Percentiles rank a stretch among this genome's conserved stretches.
Conservation (phyloP, 2,888 invertebrate species). For the Caenorhabditis uteleia region DNA sequence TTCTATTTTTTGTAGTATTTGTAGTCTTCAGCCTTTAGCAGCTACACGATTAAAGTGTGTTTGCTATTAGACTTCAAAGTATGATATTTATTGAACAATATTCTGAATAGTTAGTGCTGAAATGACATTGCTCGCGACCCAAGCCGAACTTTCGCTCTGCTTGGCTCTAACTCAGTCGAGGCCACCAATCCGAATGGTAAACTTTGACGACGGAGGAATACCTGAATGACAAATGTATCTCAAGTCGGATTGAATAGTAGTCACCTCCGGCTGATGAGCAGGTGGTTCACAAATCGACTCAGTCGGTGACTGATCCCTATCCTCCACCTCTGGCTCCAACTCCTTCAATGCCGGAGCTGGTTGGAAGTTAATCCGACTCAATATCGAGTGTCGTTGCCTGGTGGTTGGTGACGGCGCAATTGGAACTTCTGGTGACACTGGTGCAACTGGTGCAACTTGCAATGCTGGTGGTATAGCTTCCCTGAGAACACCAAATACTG, state of each 20-base stretch:
- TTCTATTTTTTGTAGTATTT: too few species aligned
- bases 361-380: slow-evolving; percentile 44
- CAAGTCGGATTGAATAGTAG: background rate
- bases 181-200: slow-evolving; percentile 23
- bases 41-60: too few species aligned
- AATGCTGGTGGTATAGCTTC: slow-evolving; percentile 32
- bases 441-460: slow-evolving; percentile 5
- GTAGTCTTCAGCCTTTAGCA: too few species aligned
- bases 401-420: slow-evolving; percentile 6
- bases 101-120: slow-evolving; percentile 17
- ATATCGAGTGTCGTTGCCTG: slow-evolving; percentile 38
- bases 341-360: slow-evolving; percentile 41
- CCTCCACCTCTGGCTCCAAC: slow-evolving; percentile 42
- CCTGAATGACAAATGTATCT: background rate
- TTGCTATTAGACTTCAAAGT: too few species aligned
- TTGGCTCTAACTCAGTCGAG: background rate
- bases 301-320: slow-evolving; percentile 24
- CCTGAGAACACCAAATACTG: slow-evolving; percentile 1
- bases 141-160: slow-evolving; percentile 5
- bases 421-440: background rate
- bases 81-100: too few species aligned
- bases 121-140: slow-evolving; percentile 29
- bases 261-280: slow-evolving; percentile 30
- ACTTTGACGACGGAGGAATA: slow-evolving; percentile 29
- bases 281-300: slow-evolving; percentile 37